These are phyloP conservation scores for Polyergus mexicanus DNA, from an alignment of 1,140 invertebrate species.

Conservation along the genomic window DNA sequence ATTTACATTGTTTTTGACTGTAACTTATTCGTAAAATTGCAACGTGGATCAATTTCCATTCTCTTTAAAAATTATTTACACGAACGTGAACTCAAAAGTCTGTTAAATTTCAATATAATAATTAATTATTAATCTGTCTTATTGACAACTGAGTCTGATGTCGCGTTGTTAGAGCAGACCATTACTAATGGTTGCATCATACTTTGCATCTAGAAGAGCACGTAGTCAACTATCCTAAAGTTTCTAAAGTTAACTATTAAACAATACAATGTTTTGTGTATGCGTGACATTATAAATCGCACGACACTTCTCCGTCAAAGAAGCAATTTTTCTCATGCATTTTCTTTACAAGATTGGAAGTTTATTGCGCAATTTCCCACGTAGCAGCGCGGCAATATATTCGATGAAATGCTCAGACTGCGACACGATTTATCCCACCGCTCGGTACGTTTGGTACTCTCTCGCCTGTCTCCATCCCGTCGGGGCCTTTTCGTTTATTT, in stretches of 20 bases:
- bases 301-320: neutral
- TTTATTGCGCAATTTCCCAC: slow-evolving; percentile 68
- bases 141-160: too few species aligned
- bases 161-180: too few species aligned
- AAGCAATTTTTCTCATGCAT: slow-evolving; percentile 40
- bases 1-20: too few species aligned
- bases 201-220: too few species aligned
- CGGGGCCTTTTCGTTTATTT: slow-evolving; percentile 63
- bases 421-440: slow-evolving; percentile 61
- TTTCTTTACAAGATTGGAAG: slow-evolving; percentile 56
- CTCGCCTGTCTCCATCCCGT: neutral
- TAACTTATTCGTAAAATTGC: too few species aligned
- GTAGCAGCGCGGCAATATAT: slow-evolving; percentile 54
- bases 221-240: too few species aligned
- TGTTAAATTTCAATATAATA: too few species aligned
- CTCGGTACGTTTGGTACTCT: slow-evolving; percentile 49
- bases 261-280: neutral
- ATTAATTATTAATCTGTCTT: too few species aligned
- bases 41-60: too few species aligned
- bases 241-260: neutral
- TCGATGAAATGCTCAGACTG: slow-evolving; percentile 58
- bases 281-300: neutral
- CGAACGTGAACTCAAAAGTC: too few species aligned
- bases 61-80: too few species aligned
- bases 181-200: too few species aligned